Evolutionary conservation across 2,113 vertebrate species (phyloP).

Genomic region (Macroglossus sobrinus): DNA sequence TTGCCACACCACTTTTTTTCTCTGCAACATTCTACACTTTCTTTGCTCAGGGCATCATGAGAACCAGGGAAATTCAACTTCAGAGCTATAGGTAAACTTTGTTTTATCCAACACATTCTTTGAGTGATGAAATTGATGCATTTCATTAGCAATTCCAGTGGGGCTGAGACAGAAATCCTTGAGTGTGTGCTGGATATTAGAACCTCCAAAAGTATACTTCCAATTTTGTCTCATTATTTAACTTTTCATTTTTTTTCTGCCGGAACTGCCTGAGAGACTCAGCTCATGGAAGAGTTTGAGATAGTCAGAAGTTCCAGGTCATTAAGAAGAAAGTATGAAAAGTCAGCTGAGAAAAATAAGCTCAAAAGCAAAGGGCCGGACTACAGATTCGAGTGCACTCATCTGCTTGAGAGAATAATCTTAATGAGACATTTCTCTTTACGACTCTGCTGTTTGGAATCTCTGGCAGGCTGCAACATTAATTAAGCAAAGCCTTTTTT

Average conservation of each 20-base stretch:
- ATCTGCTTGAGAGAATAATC: not conserved
- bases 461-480: not conserved
- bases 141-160: not conserved
- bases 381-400: not conserved
- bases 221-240: not conserved
- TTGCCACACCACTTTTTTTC: not conserved
- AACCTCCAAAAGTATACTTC: not conserved
- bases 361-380: not conserved
- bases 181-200: not conserved
- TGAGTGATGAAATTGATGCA: not conserved
- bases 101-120: not conserved
- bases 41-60: not conserved
- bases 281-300: not conserved
- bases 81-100: not conserved
- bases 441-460: slow-evolving; percentile 23
- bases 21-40: not conserved
- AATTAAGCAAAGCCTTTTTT: slow-evolving; percentile 42
- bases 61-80: not conserved
- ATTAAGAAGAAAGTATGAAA: not conserved
- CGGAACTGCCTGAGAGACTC: not conserved
- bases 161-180: not conserved
- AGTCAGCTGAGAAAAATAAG: not conserved
- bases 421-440: slow-evolving; percentile 27
- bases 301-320: slow-evolving; percentile 25
- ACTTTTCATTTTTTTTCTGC: not conserved